Base-by-base conservation (phyloP, 1,140 invertebrate species). In the Amphibalanus amphitrite region DNA sequence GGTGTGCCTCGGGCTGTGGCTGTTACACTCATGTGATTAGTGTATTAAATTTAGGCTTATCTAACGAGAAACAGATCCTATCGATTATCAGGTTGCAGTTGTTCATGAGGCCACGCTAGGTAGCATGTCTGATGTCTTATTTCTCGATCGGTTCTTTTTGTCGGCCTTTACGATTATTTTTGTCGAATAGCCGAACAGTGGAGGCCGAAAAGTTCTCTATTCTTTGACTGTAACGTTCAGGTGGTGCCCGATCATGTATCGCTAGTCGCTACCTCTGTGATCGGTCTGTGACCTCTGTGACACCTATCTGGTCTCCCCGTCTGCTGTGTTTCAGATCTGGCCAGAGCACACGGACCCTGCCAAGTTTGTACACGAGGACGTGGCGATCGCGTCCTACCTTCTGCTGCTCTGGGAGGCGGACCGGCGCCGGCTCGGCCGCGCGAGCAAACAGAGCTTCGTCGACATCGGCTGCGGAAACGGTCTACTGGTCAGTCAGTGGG, bases 381-480 rank as follows among this genome's bases (percentile, higher is more conserved):
- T 98, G 72, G 93, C 91, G 10, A 98, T 98, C 77, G 93, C 94
- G 25, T 83, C 91, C 1, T 99, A 98, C 80, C 82, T 99, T 26
- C 81, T 97, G 33, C 82, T 92, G 47, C 75, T 93, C 0, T 93
- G 91, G 91, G 81, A 86, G 69, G 76, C 82, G 64, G 82, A 84
- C 69, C 79, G 82, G 69, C 64, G 82, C 77, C 72, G 78, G 13
- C 75, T 75, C 64, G 75, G 74, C 26, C 29, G 76, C 15, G 69
- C 29, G 33, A 69, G 75, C 65, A 79, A 82, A 72, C 87, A 90
- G 76, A 86, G 82, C 1, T 98, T 98, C 84, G 85, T 95, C 0
- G 95, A 98, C 82, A 82, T 98, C 33, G 95, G 95, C 0, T 99
- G 95, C 85, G 95, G 96, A 0, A 98, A 98, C 84, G 96, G 97